phyloP scores from a whole-genome alignment of 2,797 vertebrate genomes.

The Harpagifer antarcticus region DNA sequence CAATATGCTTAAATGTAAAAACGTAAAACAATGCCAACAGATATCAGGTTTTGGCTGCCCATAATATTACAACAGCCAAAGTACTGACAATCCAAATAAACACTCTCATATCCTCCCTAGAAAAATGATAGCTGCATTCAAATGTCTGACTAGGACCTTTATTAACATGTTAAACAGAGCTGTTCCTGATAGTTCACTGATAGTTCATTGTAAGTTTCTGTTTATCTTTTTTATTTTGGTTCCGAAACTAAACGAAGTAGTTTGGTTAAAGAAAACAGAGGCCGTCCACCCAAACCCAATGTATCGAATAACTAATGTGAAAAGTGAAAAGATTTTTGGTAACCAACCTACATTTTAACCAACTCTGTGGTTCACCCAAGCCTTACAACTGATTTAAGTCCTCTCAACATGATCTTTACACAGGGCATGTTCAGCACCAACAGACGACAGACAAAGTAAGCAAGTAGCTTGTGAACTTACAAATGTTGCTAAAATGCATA shows the following conservation, averaged over 20 bases:
- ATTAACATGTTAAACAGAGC: no score
- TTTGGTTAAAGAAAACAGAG: no score
- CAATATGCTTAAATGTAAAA: background rate
- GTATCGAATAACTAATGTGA: background rate
- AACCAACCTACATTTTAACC: background rate
- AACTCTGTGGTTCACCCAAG: no score
- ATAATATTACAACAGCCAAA: background rate
- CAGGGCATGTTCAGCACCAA: background rate
- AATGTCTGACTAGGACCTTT: background rate
- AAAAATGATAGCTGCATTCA: background rate
- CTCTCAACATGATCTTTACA: background rate
- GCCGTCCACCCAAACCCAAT: background rate
- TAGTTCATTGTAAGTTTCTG: background rate
- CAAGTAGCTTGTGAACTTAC: background rate
- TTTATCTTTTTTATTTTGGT: background rate
- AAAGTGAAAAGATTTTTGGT: background rate
- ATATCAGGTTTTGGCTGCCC: background rate
- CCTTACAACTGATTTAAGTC: no score
- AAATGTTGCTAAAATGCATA: background rate
- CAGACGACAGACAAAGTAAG: background rate
- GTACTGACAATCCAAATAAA: background rate
- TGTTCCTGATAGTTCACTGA: background rate
- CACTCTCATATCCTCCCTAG: background rate
- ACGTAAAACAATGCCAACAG: no score
- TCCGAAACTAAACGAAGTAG: background rate